Base-by-base conservation (phyloP, 1,140 invertebrate species). In the Penaeus vannamei region DNA sequence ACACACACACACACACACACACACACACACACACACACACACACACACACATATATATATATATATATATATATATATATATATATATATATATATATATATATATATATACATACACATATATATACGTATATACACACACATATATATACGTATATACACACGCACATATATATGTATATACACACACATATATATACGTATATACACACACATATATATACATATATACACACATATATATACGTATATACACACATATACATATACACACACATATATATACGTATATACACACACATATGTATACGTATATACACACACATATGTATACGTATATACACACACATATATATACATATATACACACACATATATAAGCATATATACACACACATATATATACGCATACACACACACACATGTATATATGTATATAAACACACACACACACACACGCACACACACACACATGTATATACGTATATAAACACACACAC, bases 301-400 rank as follows among this genome's bases (percentile, higher is more conserved):
- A n/a, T 69, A 69, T 69, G n/a, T 69, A 69, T 69, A n/a, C n/a
- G 3, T 69, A 69, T 69, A n/a, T 69, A 32, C 10, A 32, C n/a
- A n/a, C n/a, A n/a, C n/a, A 69, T 69, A 69, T 69, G n/a, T 69
- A 69, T 69, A n/a, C n/a, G n/a, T 69, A 69, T 69, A n/a, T 69
- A 69, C n/a, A 69, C n/a, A 69, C n/a, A 69, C 20, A 69, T 69
- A 69, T 69, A n/a, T n/a, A n/a, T 69, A n/a, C n/a, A n/a, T 69
- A n/a, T 69, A 20, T 12, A 20, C n/a, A 4, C 20, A n/a, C n/a
- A n/a, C n/a, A n/a, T 69, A n/a, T 69, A n/a, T 69, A n/a, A n/a
- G n/a, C n/a, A n/a, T 69, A 69, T 69, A n/a, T 69, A 69, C n/a
- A n/a, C n/a, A 69, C n/a, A 69, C n/a, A n/a, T 69, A n/a, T 69